Evolutionary conservation across 2,113 vertebrate genomes (phyloP).

Genomic region (Loxodonta africana): DNA sequence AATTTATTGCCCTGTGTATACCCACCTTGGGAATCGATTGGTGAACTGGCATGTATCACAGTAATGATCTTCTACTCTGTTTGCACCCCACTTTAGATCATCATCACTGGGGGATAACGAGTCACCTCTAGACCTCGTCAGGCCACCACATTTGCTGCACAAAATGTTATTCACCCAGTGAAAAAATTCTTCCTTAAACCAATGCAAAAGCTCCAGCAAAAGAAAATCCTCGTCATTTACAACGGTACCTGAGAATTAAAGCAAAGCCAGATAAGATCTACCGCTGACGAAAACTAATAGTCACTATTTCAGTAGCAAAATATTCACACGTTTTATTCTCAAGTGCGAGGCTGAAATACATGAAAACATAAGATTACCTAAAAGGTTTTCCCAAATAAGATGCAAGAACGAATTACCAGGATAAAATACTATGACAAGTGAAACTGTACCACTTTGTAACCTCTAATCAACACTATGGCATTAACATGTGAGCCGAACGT

Average conservation of each 20-base stretch:
- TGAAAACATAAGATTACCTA: not conserved
- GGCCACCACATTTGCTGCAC: slow-evolving; percentile 93
- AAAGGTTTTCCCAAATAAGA: not conserved
- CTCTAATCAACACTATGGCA: not conserved
- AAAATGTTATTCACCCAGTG: slow-evolving; percentile 94
- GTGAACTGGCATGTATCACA: slow-evolving; percentile 91
- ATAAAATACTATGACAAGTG: not conserved
- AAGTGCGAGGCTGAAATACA: not conserved
- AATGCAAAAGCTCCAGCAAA: slow-evolving; percentile 94
- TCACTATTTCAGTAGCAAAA: not conserved
- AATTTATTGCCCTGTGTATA: not conserved
- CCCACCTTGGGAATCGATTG: slow-evolving; percentile 97
- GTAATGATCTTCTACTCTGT: slow-evolving; percentile 95
- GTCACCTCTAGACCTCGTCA: slow-evolving; percentile 87
- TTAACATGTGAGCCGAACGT: not conserved
- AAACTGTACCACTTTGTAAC: not conserved
- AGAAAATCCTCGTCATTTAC: slow-evolving; percentile 94
- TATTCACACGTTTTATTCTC: slow-evolving; percentile 5
- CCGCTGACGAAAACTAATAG: not conserved
- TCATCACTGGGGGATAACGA: slow-evolving; percentile 90
- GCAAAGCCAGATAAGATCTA: slow-evolving; percentile 42
- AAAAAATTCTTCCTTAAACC: slow-evolving; percentile 98
- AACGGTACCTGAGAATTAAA: slow-evolving; percentile 88
- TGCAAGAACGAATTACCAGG: not conserved
- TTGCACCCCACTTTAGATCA: slow-evolving; percentile 93